A percentile compares a stretch with the other conserved stretches of the same genome.
phyloP scores from a whole-genome alignment of 92 coral and sea anemone species.

The Palythoa grandiflora region DNA sequence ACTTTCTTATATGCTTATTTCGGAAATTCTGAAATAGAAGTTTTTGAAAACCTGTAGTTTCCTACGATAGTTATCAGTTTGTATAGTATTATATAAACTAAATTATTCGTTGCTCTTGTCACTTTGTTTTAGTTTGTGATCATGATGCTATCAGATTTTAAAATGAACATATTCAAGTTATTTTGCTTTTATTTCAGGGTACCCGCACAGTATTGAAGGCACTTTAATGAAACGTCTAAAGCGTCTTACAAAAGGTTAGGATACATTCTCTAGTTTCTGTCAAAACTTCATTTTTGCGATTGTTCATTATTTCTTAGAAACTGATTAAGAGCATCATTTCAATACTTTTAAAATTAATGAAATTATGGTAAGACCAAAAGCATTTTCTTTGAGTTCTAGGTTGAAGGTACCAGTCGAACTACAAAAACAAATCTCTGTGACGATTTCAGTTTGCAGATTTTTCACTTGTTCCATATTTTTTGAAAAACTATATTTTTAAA shows the following conservation, averaged over 20 bases:
- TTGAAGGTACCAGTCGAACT: not conserved
- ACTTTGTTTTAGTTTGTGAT: not conserved
- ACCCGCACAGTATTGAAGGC: not conserved
- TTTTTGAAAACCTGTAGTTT: too few species aligned
- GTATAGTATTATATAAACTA: too few species aligned
- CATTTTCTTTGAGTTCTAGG: not conserved
- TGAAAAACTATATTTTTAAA: not conserved
- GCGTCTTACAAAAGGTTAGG: not conserved
- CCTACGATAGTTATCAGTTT: too few species aligned
- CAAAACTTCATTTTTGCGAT: too few species aligned
- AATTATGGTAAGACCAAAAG: not conserved
- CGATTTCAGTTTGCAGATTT: not conserved
- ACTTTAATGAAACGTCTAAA: not conserved
- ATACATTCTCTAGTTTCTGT: not conserved
- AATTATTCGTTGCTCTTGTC: not conserved
- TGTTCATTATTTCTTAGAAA: too few species aligned
- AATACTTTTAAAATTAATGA: too few species aligned
- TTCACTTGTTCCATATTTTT: not conserved
- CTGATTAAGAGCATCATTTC: too few species aligned
- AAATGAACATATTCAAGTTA: not conserved
- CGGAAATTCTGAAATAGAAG: too few species aligned
- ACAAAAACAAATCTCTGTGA: not conserved
- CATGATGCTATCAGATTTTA: conserved; percentile 13
- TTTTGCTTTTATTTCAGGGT: conserved; percentile 3
- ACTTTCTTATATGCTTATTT: too few species aligned